Conservation (phyloP, 2,113 vertebrate genomes). For the Nesogale talazaci region DNA sequence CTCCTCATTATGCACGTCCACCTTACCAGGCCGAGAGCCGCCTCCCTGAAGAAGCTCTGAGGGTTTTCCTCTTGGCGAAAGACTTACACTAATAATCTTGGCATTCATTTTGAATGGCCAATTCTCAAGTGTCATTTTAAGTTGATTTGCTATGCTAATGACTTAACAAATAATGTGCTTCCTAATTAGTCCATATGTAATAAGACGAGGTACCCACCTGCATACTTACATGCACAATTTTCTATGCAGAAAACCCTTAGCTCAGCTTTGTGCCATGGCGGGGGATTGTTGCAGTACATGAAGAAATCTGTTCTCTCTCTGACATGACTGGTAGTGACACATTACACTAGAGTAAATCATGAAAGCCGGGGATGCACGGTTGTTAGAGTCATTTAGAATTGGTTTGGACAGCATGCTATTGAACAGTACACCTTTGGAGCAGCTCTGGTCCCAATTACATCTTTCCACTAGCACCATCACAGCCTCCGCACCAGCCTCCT, state of each 20-base stretch:
- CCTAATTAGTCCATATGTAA: conserved; percentile 63
- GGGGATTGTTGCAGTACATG: not conserved
- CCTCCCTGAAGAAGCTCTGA: not conserved
- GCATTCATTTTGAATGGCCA: conserved; percentile 68
- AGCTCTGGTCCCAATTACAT: conserved; percentile 19
- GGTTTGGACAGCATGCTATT: conserved; percentile 41
- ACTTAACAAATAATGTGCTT: conserved; percentile 68
- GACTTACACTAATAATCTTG: conserved; percentile 59
- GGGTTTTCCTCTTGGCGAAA: not conserved
- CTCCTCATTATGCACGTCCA: conserved; percentile 4
- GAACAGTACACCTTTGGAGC: conserved; percentile 49
- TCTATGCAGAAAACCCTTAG: not conserved
- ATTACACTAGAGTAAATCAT: conserved; percentile 21
- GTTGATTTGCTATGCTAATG: conserved; percentile 75
- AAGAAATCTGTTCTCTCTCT: conserved; percentile 49
- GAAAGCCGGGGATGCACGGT: conserved; percentile 12
- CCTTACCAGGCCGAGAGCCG: not conserved
- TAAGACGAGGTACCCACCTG: conserved; percentile 22
- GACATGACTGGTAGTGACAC: not conserved
- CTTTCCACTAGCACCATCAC: not conserved
- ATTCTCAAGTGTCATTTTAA: conserved; percentile 67
- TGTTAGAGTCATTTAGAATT: conserved; percentile 60
- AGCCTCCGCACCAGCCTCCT: not conserved
- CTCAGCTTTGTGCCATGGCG: not conserved
- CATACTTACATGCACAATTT: conserved; percentile 16